Conservation (phyloP, 1,140 invertebrate species). For the Ceratina australensis region DNA sequence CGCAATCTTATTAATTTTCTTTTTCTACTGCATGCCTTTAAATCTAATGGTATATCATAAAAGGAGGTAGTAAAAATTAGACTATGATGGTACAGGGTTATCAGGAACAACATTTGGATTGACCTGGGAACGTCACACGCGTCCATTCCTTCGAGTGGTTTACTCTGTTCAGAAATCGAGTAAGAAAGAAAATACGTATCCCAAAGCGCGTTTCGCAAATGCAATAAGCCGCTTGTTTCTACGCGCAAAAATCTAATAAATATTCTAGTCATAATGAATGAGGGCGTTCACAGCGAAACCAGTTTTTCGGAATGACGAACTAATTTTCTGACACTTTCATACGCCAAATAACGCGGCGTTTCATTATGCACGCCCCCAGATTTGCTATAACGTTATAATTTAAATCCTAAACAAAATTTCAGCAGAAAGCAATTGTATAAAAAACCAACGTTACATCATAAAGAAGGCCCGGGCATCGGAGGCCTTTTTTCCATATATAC, state of each 20-base stretch:
- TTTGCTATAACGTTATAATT: conserved; percentile 25
- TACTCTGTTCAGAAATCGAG: conserved; percentile 31
- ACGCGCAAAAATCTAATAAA: conserved; percentile 51
- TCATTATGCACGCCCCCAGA: conserved; percentile 47
- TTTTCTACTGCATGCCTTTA: too few relatives aligned
- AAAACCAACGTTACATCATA: conserved; percentile 48
- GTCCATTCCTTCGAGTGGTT: conserved; percentile 28
- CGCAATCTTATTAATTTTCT: too few relatives aligned
- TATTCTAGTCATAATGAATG: conserved; percentile 50
- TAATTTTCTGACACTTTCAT: background rate
- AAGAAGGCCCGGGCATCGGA: conserved; percentile 13
- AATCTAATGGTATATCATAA: background rate
- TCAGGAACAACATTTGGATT: conserved; percentile 28
- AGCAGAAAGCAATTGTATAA: conserved; percentile 48
- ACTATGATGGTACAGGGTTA: conserved; percentile 41
- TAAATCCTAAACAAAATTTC: conserved; percentile 35
- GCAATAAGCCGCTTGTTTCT: conserved; percentile 57
- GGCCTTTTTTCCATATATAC: conserved; percentile 12
- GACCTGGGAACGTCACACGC: conserved; percentile 24
- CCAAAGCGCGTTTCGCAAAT: conserved; percentile 45
- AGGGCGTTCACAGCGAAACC: conserved; percentile 33
- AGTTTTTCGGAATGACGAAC: background rate
- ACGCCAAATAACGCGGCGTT: background rate
- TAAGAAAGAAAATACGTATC: conserved; percentile 21
- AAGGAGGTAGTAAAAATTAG: too few relatives aligned